Conservation (phyloP, 2,113 vertebrate genomes). For the Percopsis transmontana region DNA sequence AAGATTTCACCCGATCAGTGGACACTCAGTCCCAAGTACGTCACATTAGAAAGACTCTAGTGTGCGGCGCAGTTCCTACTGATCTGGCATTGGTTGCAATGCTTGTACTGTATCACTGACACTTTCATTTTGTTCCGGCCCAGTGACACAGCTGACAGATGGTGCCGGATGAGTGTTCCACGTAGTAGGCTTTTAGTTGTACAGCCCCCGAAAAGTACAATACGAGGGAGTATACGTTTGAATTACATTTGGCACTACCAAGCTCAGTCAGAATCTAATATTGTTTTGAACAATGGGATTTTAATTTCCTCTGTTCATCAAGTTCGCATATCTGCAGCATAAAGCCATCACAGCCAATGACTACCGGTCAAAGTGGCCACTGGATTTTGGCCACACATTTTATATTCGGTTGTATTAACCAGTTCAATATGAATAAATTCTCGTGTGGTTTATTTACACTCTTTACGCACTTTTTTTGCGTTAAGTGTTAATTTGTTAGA, state of each 20-base stretch:
- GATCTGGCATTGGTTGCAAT: slow-evolving; percentile 38
- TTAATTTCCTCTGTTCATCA: too few relatives aligned
- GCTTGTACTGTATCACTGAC: slow-evolving; percentile 68
- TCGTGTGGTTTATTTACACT: too few relatives aligned
- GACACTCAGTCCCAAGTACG: slow-evolving; percentile 4
- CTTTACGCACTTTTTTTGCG: too few relatives aligned
- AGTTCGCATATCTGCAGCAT: too few relatives aligned
- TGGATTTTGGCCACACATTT: background rate
- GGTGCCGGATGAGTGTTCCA: slow-evolving; percentile 66
- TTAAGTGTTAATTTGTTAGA: too few relatives aligned
- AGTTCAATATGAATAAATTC: background rate
- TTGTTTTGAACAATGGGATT: too few relatives aligned
- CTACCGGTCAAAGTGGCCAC: background rate
- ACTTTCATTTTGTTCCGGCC: slow-evolving; percentile 67
- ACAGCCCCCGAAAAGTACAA: too few relatives aligned
- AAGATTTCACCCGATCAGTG: background rate
- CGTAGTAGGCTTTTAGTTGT: background rate
- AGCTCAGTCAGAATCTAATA: background rate
- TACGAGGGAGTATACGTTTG: too few relatives aligned
- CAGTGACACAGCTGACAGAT: slow-evolving; percentile 68
- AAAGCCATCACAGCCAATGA: background rate
- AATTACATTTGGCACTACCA: background rate
- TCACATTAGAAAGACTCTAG: slow-evolving; percentile 15
- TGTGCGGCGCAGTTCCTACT: slow-evolving; percentile 35
- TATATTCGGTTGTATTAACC: background rate